Base-by-base conservation (phyloP, 2,113 vertebrate species). In the Grammomys surdaster region DNA sequence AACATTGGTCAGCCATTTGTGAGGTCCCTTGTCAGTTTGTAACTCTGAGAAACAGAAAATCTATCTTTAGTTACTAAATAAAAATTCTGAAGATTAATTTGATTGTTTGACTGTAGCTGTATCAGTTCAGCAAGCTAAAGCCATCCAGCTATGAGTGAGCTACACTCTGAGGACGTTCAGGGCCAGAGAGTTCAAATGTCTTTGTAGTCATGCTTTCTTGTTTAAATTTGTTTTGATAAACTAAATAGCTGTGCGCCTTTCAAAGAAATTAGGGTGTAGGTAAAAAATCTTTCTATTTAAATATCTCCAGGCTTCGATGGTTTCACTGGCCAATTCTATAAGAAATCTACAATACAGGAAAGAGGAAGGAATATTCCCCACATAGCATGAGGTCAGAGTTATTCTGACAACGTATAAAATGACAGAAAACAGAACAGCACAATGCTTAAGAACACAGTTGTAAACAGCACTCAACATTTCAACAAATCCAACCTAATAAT, bases 41-140 rank as follows among this genome's bases (percentile, higher is more conserved):
- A 82, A 54, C 72, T 46, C 31, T 85, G 26, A 93, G 56, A 95
- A 58, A 56, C 6, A 88, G 31, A 20, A 80, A 48, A 86, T 76
- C 77, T 92, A 40, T 22, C 43, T 91, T 95, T 36, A 94, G 5
- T 56, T 76, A 33, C 51, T 46, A 91, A 94, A 87, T 54, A 20
- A 72, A 88, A 81, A 67, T 28, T 22, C 12, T 91, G n/a, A 92
- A 88, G 24, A 69, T 51, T 17, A 36, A 10, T 12, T 70, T 65
- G 63, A 43, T 76, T 65, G 51, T 31, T 43, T 76, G 46, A 65
- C 63, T 76, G 26, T 56, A 56, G 16, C 19, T 54, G 43, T 31
- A 24, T 56, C 20, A 51, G 14, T 12, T 90, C 28, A 85, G 88
- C 46, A 14, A 67, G 2, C 9, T 22, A 43, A 43, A 67, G 26